Evolutionary conservation across 2,113 vertebrate genomes (phyloP).

Genomic region (Xiphias gladius): DNA sequence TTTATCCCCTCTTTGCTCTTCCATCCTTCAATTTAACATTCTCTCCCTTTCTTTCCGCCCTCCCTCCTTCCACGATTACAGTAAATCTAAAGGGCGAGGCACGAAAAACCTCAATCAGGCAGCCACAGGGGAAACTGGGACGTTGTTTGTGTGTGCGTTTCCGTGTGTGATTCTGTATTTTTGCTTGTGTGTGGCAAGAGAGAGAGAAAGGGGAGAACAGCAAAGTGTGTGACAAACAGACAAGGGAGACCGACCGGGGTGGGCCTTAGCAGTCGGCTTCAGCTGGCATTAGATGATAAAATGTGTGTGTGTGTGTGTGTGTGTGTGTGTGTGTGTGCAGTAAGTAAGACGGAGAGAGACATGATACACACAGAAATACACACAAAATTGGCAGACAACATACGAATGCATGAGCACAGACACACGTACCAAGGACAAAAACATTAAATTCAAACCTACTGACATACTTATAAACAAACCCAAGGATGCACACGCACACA

Average conservation of each 20-base stretch:
- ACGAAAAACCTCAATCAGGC: conserved; percentile 57
- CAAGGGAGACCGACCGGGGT: conserved; percentile 24
- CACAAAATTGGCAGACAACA: neutral
- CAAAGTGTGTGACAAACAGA: conserved; percentile 34
- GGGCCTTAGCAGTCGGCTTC: conserved; percentile 40
- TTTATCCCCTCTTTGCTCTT: neutral
- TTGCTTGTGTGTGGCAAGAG: neutral
- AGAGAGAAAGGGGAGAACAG: conserved; percentile 4
- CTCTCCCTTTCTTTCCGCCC: conserved; percentile 1
- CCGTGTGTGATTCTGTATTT: conserved; percentile 14
- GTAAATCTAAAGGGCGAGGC: conserved; percentile 66
- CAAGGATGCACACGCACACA: neutral
- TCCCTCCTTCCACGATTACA: conserved; percentile 31
- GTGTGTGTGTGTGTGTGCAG: conserved; percentile 25
- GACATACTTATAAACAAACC: conserved; percentile 30
- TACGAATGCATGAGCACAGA: neutral
- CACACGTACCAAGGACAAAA: conserved; percentile 6
- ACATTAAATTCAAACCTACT: conserved; percentile 27
- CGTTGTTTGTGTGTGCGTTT: conserved; percentile 24
- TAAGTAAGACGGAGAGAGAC: conserved; percentile 11
- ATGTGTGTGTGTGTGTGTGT: neutral
- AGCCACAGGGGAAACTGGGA: conserved; percentile 26
- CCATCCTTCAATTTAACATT: conserved; percentile 29
- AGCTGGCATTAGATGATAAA: conserved; percentile 59
- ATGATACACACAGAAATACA: conserved; percentile 2